phyloP scores from a whole-genome alignment of 2,113 vertebrate species.

The Tringa solitaria region DNA sequence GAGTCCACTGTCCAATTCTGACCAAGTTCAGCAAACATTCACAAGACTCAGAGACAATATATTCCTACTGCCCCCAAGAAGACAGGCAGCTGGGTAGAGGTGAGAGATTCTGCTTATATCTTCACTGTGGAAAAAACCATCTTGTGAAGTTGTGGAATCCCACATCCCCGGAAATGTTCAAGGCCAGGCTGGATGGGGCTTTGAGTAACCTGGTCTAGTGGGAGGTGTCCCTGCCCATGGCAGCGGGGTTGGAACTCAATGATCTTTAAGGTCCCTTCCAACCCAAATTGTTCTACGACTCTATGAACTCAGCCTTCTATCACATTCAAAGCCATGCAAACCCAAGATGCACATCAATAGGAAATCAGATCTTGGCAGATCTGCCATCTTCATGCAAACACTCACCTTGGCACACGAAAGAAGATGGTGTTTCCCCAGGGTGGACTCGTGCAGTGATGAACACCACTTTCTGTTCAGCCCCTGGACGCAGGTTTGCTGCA shows the following conservation, averaged over 20 bases:
- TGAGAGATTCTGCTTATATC: neutral
- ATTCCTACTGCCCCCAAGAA: neutral
- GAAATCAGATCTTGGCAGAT: neutral
- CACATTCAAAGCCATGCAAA: neutral
- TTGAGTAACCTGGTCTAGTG: neutral
- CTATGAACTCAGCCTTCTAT: neutral
- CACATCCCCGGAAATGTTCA: neutral
- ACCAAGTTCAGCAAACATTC: neutral
- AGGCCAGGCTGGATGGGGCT: neutral
- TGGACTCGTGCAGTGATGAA: constrained; percentile 96
- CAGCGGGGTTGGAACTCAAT: neutral
- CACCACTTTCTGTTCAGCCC: constrained; percentile 88
- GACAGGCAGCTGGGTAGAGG: neutral
- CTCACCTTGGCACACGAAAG: constrained; percentile 97
- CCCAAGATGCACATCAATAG: rapidly evolving
- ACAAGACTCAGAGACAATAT: neutral
- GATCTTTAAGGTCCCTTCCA: neutral
- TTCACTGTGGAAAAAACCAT: neutral
- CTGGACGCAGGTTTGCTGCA: constrained; percentile 81
- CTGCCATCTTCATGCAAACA: neutral
- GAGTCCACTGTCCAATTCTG: neutral
- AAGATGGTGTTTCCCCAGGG: constrained; percentile 95
- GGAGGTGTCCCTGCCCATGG: neutral
- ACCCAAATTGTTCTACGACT: neutral
- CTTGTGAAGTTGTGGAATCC: rapidly evolving